Conservation (phyloP, 2,797 vertebrate genomes). For the Molossus molossus region DNA sequence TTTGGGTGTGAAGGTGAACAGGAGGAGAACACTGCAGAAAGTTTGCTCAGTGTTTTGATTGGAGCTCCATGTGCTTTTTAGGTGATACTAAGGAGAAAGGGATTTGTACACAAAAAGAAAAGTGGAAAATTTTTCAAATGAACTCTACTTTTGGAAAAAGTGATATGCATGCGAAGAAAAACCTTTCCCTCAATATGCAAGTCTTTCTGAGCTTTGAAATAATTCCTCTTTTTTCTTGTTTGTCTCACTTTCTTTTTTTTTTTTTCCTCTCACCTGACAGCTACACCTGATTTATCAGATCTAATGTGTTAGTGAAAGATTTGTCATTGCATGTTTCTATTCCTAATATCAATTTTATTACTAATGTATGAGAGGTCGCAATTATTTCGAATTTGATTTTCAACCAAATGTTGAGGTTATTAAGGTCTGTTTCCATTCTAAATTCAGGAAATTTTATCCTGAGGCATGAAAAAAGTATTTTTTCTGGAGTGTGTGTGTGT, state of each 20-base stretch:
- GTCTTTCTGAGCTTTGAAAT: conserved; percentile 63
- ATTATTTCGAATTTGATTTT: conserved; percentile 58
- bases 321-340: conserved; percentile 42
- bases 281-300: conserved; percentile 40
- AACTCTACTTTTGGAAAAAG: conserved; percentile 40
- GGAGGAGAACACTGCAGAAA: conserved; percentile 77
- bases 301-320: conserved; percentile 52
- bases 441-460: conserved; percentile 74
- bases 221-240: conserved; percentile 11
- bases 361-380: not conserved
- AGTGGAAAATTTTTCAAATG: conserved; percentile 46
- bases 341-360: conserved; percentile 62
- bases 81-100: conserved; percentile 75
- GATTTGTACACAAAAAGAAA: conserved; percentile 79
- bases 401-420: conserved; percentile 34
- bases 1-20: conserved; percentile 77
- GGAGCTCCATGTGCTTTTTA: conserved; percentile 67
- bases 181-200: not conserved
- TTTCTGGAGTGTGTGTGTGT: not conserved
- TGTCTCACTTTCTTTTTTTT: not conserved
- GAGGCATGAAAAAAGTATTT: conserved; percentile 78
- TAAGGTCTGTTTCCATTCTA: conserved; percentile 71
- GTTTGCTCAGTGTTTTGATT: conserved; percentile 69
- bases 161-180: not conserved
- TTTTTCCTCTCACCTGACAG: conserved; percentile 37